These are phyloP conservation scores for Carlito syrichta DNA, from an alignment of 2,113 vertebrate genomes.

Conservation along the genomic window DNA sequence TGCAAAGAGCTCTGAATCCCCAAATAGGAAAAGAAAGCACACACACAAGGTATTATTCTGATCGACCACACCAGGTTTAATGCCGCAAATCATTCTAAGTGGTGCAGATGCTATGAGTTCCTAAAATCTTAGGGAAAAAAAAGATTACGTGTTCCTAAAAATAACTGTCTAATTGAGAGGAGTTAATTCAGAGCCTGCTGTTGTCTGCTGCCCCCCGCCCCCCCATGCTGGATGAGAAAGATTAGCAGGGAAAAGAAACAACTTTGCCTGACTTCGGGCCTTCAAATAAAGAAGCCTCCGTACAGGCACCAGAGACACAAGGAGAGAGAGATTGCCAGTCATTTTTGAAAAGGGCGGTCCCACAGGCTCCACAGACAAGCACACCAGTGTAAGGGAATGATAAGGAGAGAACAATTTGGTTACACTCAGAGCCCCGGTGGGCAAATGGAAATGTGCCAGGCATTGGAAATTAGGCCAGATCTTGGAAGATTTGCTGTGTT, in stretches of 20 bases:
- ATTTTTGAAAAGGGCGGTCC: accelerated
- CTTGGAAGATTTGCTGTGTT: neutral
- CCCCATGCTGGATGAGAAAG: neutral
- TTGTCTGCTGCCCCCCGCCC: neutral
- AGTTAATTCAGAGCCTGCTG: neutral
- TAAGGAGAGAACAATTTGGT: neutral
- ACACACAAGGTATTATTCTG: neutral
- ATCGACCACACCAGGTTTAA: neutral
- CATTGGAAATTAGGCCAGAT: neutral
- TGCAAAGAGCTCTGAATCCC: neutral
- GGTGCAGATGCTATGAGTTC: neutral
- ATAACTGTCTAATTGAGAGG: neutral
- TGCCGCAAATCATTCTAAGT: neutral
- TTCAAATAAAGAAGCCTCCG: neutral
- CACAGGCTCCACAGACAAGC: accelerated
- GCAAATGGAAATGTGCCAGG: neutral
- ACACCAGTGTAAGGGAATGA: accelerated
- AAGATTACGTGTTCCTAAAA: neutral
- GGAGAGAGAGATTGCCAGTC: neutral
- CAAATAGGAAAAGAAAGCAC: neutral
- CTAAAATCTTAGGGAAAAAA: neutral
- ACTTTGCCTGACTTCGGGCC: neutral
- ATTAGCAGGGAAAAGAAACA: neutral
- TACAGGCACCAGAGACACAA: accelerated
- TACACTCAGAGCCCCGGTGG: neutral